Conservation (phyloP, 2,113 vertebrate genomes). For the Serilophus lunatus region DNA sequence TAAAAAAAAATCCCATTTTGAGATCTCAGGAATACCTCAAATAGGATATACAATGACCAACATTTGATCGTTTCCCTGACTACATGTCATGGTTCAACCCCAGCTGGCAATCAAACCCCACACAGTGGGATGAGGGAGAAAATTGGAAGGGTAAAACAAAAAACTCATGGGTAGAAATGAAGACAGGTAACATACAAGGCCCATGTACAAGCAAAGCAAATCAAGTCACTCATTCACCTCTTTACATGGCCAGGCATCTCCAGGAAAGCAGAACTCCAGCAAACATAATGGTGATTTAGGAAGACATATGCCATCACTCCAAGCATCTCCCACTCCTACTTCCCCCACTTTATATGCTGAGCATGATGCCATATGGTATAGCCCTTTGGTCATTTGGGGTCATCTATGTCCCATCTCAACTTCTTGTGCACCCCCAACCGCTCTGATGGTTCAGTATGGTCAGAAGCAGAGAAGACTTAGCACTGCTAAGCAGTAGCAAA, state of each 20-base stretch:
- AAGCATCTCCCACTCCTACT: background rate
- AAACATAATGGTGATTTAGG: background rate
- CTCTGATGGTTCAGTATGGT: fast-evolving
- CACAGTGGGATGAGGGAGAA: background rate
- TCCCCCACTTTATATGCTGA: too few species aligned
- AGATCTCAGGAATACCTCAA: background rate
- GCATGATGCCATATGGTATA: too few species aligned
- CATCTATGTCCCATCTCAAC: background rate
- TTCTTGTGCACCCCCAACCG: fast-evolving
- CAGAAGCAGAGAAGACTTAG: background rate
- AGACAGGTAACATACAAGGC: background rate
- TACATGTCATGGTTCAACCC: background rate
- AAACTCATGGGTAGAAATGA: background rate
- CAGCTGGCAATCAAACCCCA: background rate
- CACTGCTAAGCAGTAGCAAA: background rate
- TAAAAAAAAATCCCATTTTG: background rate
- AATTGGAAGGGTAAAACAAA: background rate
- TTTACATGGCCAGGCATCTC: background rate
- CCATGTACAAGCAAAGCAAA: background rate
- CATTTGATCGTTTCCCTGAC: background rate
- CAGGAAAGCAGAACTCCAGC: background rate
- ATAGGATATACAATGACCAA: background rate
- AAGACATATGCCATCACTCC: fast-evolving
- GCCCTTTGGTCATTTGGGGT: background rate
- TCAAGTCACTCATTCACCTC: background rate